Evolutionary conservation across 2,888 invertebrate genomes (phyloP).

Genomic region (Dendrolimus houi): DNA sequence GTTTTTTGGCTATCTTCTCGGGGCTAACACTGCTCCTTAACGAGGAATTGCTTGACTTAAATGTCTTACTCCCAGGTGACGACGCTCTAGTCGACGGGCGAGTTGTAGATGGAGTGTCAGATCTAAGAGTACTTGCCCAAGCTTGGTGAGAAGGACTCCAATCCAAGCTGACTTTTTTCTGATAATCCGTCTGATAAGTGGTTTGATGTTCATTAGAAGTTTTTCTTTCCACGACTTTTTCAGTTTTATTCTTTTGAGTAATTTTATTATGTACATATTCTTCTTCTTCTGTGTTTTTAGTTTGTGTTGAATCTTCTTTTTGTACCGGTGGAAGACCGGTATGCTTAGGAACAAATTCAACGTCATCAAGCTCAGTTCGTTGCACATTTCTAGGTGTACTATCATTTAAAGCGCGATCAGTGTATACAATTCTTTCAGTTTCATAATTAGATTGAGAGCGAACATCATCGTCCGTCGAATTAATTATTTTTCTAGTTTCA

Average conservation of each 20-base stretch:
- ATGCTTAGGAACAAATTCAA: neutral
- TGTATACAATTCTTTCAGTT: neutral
- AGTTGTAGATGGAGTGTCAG: slow-evolving; percentile 77
- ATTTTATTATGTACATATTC: slow-evolving; percentile 27
- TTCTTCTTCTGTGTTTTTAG: slow-evolving; percentile 32
- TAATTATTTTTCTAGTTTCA: slow-evolving; percentile 5
- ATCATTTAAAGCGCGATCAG: neutral
- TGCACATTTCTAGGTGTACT: no score
- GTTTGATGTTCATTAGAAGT: slow-evolving; percentile 74
- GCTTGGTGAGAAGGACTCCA: slow-evolving; percentile 85
- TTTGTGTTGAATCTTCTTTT: slow-evolving; percentile 3
- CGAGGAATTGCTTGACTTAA: slow-evolving; percentile 70
- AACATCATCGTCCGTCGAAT: slow-evolving; percentile 2
- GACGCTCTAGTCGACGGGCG: slow-evolving; percentile 70
- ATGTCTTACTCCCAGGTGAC: slow-evolving; percentile 70
- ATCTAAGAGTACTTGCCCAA: slow-evolving; percentile 83
- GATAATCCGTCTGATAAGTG: slow-evolving; percentile 77
- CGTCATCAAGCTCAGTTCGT: neutral
- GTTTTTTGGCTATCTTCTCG: slow-evolving; percentile 34
- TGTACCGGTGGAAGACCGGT: neutral
- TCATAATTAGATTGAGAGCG: slow-evolving; percentile 4
- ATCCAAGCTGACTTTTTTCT: slow-evolving; percentile 77
- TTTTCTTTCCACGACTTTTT: slow-evolving; percentile 37
- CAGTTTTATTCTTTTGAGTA: slow-evolving; percentile 34
- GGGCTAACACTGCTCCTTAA: slow-evolving; percentile 72